Conservation (phyloP, 1,140 invertebrate genomes). For the Lasioglossum baleicum region DNA sequence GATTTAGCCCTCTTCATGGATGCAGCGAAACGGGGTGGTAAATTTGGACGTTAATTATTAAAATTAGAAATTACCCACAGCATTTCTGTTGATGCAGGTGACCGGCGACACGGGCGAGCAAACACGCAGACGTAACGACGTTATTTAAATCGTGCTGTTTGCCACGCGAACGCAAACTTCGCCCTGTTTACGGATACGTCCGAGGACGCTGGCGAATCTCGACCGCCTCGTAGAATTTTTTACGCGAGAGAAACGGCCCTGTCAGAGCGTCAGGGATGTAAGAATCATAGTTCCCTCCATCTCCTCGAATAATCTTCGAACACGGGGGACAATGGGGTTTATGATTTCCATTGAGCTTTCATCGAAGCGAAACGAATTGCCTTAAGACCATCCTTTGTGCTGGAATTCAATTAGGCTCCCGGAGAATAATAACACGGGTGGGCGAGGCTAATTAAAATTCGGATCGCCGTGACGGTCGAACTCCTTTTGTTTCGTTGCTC, state of each 20-base stretch:
- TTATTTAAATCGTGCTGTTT: not conserved
- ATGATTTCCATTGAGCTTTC: not conserved
- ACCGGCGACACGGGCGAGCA: not conserved
- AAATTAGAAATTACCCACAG: not conserved
- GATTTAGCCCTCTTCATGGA: too few relatives aligned
- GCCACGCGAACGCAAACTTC: not conserved
- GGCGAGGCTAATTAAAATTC: slow-evolving; percentile 15
- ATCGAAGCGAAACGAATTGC: not conserved
- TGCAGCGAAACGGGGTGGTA: too few relatives aligned
- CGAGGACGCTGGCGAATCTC: not conserved
- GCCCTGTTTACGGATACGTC: not conserved
- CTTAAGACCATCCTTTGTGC: not conserved
- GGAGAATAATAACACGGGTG: slow-evolving; percentile 3
- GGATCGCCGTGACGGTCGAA: not conserved
- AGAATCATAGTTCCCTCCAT: too few relatives aligned
- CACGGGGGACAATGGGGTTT: not conserved
- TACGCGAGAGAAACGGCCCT: too few relatives aligned
- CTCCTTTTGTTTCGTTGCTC: not conserved
- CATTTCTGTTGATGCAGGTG: not conserved
- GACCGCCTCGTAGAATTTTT: too few relatives aligned
- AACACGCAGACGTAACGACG: not conserved
- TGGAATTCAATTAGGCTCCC: slow-evolving; percentile 11
- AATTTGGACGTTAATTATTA: too few relatives aligned
- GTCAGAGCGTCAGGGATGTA: not conserved
- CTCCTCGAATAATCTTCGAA: too few relatives aligned